Evolutionary conservation across 2,888 invertebrate genomes (phyloP), one percentile per base, ranked within the genome.

Genomic region (Argyresthia albistria): DNA sequence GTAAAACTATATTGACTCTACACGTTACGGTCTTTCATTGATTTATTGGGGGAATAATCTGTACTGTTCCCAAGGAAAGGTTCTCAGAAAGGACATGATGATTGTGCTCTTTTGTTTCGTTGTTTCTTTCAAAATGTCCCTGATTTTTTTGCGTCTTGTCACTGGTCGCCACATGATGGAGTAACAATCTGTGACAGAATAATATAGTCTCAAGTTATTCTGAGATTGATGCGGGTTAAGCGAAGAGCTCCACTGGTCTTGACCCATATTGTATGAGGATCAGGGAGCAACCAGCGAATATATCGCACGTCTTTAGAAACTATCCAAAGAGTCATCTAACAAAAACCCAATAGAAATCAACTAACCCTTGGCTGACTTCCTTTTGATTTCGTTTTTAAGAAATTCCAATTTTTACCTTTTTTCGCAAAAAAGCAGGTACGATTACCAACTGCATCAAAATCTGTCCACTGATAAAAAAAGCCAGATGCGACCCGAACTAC

Each of bases 291-390:
- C 67, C 61, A 72, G 70, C 66, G 59, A 76, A 72, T 68, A 68
- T 67, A 65, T 76, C 69, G 65, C 71, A 25, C 6, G 25, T 25
- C 25, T 25, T 25, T 25, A 25, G 25, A 25, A 25, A 25, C 25
- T 25, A 25, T 25, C 25, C 25, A 25, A 25, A 25, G 25, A 79
- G 69, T 63, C 55, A 54, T 57, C 54, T 60, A 66, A 84, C 71
- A 83, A 81, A 69, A 59, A 54, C 56, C 55, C 59, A 63, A 72
- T 66, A 70, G 63, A 73, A 73, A 70, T 72, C 68, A 60, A 63
- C 71, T 82, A 81, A 84, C 84, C 83, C 83, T 82, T 83, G 73
- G 47, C 71, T 63, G 68, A 77, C 75, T 80, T 83, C 86, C 77
- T 81, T 83, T 80, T 67, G 64, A 75, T 69, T 72, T 73, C 69